Evolutionary conservation across 92 coral and sea anemone genomes (phyloP), one percentile per base, ranked within the genome.

Genomic region (Epizoanthus fatuus): DNA sequence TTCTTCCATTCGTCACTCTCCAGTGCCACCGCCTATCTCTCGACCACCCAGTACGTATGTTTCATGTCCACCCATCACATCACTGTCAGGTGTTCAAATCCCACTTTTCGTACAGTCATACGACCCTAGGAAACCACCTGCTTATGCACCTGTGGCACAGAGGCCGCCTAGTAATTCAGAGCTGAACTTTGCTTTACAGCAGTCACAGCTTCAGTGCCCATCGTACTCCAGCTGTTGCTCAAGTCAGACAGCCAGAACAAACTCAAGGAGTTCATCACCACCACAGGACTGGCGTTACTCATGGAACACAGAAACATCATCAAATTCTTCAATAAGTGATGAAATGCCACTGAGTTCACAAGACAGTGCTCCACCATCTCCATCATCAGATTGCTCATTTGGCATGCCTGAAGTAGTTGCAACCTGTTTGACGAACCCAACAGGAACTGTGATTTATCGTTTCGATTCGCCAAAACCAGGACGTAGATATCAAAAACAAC

Each of bases 271-370:
- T 45, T 83, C 94, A n/a, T 91, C 94, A 22, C 94, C 91, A 4
- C 73, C 52, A 22, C 86, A 91, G 25, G 84, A 87, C 7, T 92
- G 96, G 96, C 78, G 98, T 16, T 54, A 92, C 70, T 94, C 98
- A 5, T 94, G 96, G 98, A 94, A 94, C 76, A 94, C 98, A 15
- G 98, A 94, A 81, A 88, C 93, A 47, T 94, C 98, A 7, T 92
- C 95, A 37, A 94, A 94, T 66, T 95, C 98, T 40, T 95, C 98
- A 0, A 88, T 95, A 84, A 93, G 98, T 74, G 98, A 95, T 85
- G 98, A 95, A 72, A 79, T 92, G 93, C 96, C 98, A n/a, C 86
- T 88, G 91, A 78, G 95, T 7, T 79, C 86, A 65, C 88, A 93
- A 74, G 98, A 90, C 69, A 93, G 96, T 58, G 93, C 92, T 14